A percentile compares a stretch with the other conserved stretches of the same genome.
Conservation (phyloP, 2,888 invertebrate genomes). For the Orthonychiurus folsomi region DNA sequence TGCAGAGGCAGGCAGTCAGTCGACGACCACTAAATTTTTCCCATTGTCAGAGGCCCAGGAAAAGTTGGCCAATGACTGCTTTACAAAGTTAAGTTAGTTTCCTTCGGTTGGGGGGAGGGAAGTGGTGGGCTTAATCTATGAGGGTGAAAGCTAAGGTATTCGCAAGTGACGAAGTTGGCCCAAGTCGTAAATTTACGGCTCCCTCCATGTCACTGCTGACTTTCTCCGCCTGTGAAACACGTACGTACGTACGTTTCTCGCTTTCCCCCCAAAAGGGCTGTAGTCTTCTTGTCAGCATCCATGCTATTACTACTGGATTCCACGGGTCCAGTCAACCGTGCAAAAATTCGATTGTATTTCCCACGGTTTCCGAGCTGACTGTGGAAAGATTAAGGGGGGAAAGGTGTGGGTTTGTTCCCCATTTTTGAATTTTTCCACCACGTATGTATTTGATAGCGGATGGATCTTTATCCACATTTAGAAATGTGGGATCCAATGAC, state of each 20-base stretch:
- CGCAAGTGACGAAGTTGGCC: constrained; percentile 33
- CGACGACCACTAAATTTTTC: no score
- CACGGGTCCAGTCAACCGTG: background rate
- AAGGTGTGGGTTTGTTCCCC: background rate
- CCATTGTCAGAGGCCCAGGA: no score
- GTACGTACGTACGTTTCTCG: background rate
- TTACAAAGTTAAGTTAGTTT: background rate
- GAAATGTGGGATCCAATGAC: no score
- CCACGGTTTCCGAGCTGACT: background rate
- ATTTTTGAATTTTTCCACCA: no score
- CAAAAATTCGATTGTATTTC: background rate
- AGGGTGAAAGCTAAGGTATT: constrained; percentile 19
- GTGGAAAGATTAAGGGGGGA: background rate
- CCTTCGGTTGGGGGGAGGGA: background rate
- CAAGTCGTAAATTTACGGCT: constrained; percentile 28
- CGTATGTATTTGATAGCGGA: no score
- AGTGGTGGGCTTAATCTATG: constrained; percentile 25
- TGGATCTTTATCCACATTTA: no score
- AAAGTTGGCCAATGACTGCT: no score
- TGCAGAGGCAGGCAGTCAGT: no score
- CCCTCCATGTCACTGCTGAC: constrained; percentile 4
- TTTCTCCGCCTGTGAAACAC: constrained; percentile 7
- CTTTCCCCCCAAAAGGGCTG: background rate
- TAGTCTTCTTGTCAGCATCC: background rate
- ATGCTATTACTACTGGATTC: background rate